These are phyloP conservation scores for Neosilurus hyrtlii DNA, from an alignment of 2,797 vertebrate genomes.

Conservation along the genomic window DNA sequence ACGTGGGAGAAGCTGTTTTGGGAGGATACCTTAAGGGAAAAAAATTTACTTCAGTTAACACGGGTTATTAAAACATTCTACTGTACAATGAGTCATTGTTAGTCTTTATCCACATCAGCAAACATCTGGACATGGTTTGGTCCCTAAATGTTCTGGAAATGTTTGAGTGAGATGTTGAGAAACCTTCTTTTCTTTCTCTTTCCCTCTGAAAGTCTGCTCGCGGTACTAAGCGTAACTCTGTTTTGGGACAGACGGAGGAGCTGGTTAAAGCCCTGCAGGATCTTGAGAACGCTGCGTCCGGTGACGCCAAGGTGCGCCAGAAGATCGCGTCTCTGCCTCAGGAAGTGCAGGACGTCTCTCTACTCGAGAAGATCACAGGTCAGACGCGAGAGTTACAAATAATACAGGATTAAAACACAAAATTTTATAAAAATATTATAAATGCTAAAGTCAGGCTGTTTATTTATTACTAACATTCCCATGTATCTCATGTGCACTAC, in stretches of 20 bases:
- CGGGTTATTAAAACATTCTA: neutral
- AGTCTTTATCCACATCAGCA: neutral
- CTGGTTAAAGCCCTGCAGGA: constrained; percentile 97
- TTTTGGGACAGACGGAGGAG: constrained; percentile 84
- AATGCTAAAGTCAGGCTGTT: too few species aligned
- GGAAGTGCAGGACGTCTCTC: constrained; percentile 95
- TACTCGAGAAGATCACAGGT: constrained; percentile 97
- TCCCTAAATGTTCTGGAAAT: neutral
- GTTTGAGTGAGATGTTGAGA: neutral
- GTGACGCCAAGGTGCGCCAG: constrained; percentile 93
- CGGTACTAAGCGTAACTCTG: neutral
- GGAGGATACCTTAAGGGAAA: neutral
- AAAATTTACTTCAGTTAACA: neutral
- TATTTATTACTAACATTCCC: neutral
- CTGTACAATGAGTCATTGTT: neutral
- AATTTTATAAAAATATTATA: too few species aligned
- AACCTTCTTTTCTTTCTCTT: neutral
- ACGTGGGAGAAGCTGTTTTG: neutral
- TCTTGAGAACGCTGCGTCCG: constrained; percentile 94
- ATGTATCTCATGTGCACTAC: neutral
- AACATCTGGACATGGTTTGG: neutral
- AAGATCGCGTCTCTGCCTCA: constrained; percentile 96
- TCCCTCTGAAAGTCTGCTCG: neutral
- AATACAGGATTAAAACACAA: too few species aligned
- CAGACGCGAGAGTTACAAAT: neutral